Evolutionary conservation across 2,113 vertebrate species (phyloP).

Genomic region (Archilochus colubris): DNA sequence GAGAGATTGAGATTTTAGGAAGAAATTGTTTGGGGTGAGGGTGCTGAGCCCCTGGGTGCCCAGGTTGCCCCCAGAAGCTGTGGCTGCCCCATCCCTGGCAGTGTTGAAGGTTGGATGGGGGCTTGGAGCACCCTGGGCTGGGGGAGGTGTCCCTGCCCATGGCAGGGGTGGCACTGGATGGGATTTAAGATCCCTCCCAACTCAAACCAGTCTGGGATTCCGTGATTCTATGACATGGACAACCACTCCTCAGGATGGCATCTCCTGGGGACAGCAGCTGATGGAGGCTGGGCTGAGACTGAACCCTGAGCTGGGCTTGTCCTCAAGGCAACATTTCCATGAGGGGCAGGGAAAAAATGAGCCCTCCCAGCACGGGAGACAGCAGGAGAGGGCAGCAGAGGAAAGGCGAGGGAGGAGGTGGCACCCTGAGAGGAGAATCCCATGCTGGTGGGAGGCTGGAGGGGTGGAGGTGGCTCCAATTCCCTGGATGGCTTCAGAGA

Average conservation of each 20-base stretch:
- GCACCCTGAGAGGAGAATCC: not conserved
- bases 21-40: too few relatives aligned
- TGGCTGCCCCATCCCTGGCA: too few relatives aligned
- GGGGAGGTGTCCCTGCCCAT: too few relatives aligned
- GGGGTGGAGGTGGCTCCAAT: not conserved
- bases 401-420: not conserved
- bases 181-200: too few relatives aligned
- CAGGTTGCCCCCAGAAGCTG: too few relatives aligned
- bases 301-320: fast-evolving
- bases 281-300: not conserved
- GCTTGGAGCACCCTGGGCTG: too few relatives aligned
- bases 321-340: not conserved
- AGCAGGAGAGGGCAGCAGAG: not conserved
- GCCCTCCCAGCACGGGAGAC: not conserved
- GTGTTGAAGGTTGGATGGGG: too few relatives aligned
- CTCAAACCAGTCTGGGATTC: too few relatives aligned
- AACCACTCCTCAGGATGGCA: not conserved
- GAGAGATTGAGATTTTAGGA: too few relatives aligned
- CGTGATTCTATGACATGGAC: not conserved
- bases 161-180: too few relatives aligned
- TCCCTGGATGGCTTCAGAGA: not conserved
- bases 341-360: not conserved
- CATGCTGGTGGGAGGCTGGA: fast-evolving
- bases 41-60: too few relatives aligned
- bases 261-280: not conserved